A percentile compares a stretch with the other conserved stretches of the same genome.
Conservation (phyloP, 1,140 invertebrate species). For the Samia ricini region DNA sequence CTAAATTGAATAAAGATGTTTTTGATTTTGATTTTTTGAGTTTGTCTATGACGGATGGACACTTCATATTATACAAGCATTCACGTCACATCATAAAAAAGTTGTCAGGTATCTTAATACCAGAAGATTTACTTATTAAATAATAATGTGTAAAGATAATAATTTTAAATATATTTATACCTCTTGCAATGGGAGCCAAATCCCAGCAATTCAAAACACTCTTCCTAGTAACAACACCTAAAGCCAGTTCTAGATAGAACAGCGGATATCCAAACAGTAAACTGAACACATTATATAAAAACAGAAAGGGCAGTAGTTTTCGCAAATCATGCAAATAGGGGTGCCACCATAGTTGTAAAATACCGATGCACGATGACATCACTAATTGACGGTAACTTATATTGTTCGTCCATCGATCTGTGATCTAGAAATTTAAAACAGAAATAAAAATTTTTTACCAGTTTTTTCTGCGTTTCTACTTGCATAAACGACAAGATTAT, state of each 20-base stretch:
- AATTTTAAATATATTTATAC: conserved; percentile 24
- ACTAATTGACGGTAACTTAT: conserved; percentile 65
- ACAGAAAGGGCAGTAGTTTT: conserved; percentile 53
- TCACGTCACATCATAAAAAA: too few species aligned
- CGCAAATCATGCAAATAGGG: conserved; percentile 57
- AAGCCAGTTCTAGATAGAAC: conserved; percentile 59
- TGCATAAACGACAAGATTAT: too few species aligned
- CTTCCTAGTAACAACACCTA: conserved; percentile 60
- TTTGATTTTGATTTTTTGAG: too few species aligned
- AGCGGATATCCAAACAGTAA: conserved; percentile 54
- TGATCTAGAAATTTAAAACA: conserved; percentile 25
- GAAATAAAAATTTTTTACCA: too few species aligned
- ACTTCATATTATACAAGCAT: too few species aligned
- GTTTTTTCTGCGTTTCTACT: too few species aligned
- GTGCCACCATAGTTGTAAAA: conserved; percentile 66
- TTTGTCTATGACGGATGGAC: too few species aligned
- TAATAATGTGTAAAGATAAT: too few species aligned
- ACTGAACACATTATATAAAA: conserved; percentile 60
- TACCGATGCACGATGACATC: conserved; percentile 56
- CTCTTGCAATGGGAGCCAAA: conserved; percentile 56
- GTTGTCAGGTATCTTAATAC: too few species aligned
- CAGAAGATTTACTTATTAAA: too few species aligned
- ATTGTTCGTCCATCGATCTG: conserved; percentile 64
- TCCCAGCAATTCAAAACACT: conserved; percentile 64
- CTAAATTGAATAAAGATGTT: too few species aligned